Conservation (phyloP, 2,113 vertebrate species). For the Grammomys dolichurus region DNA sequence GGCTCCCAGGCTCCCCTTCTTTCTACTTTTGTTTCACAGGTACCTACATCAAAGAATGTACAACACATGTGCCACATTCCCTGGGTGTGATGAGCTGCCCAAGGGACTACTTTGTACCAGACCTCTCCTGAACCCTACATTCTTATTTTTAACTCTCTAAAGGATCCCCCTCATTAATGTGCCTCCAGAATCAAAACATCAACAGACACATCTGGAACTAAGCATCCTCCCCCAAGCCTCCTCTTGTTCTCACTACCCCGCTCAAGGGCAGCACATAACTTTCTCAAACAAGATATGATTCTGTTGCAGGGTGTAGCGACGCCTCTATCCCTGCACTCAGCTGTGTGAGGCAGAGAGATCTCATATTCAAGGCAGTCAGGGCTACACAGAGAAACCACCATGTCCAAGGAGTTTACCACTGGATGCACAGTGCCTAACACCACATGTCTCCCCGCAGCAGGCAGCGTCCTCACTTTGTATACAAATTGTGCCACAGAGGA, state of each 20-base stretch:
- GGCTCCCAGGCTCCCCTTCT: background rate
- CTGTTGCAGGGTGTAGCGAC: background rate
- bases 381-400: background rate
- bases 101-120: constrained; percentile 9
- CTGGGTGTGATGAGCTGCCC: constrained; percentile 43
- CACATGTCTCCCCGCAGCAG: background rate
- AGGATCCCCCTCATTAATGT: constrained; percentile 12
- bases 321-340: background rate
- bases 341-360: background rate
- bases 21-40: constrained; percentile 22
- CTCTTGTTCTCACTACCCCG: background rate
- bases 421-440: background rate
- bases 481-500: background rate
- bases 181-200: constrained; percentile 20
- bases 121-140: constrained; percentile 27
- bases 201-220: background rate
- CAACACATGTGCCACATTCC: background rate
- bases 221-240: background rate
- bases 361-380: background rate
- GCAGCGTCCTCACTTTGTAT: constrained; percentile 44
- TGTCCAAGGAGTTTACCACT: background rate
- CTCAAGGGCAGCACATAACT: background rate
- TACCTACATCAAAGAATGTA: constrained; percentile 60
- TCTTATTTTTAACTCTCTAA: constrained; percentile 51
- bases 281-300: constrained; percentile 19